A percentile compares a stretch with the other conserved stretches of the same genome.
phyloP scores from a whole-genome alignment of 2,888 invertebrate species.

The Morpho achilles region DNA sequence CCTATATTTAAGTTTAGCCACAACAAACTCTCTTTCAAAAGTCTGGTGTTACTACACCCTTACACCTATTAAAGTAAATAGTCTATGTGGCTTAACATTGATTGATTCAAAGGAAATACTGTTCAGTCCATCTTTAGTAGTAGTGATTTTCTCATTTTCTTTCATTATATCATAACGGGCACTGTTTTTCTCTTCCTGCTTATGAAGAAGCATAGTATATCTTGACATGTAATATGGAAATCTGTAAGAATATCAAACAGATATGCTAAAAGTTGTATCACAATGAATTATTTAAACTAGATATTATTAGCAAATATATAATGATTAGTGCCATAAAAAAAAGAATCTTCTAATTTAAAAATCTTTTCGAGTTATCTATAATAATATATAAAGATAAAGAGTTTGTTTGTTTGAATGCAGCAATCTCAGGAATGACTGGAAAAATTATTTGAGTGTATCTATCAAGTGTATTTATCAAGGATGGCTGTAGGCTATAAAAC shows the following conservation, averaged over 20 bases:
- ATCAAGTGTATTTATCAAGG: no score
- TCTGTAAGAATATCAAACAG: slow-evolving; percentile 33
- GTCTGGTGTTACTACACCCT: slow-evolving; percentile 39
- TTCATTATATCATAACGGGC: slow-evolving; percentile 41
- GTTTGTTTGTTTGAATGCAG: no score
- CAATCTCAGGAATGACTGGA: no score
- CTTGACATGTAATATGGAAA: slow-evolving; percentile 54
- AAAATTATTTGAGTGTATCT: no score
- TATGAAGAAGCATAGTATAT: slow-evolving; percentile 65
- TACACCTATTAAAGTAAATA: slow-evolving; percentile 56
- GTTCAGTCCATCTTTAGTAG: slow-evolving; percentile 43
- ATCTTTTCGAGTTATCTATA: no score
- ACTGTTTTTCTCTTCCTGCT: slow-evolving; percentile 43
- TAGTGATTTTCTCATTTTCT: slow-evolving; percentile 32
- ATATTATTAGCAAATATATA: neutral
- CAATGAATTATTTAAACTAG: no score
- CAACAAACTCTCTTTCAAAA: no score
- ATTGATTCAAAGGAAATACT: slow-evolving; percentile 32
- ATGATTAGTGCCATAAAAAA: neutral
- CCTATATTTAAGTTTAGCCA: no score
- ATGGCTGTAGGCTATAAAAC: no score
- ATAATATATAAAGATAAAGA: no score
- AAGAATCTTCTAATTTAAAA: no score
- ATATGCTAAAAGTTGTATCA: no score
- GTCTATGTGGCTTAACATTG: slow-evolving; percentile 38